Percentiles rank a stretch among this genome's conserved stretches.
phyloP scores from a whole-genome alignment of 1,140 invertebrate species.

The Aporrectodea caliginosa region DNA sequence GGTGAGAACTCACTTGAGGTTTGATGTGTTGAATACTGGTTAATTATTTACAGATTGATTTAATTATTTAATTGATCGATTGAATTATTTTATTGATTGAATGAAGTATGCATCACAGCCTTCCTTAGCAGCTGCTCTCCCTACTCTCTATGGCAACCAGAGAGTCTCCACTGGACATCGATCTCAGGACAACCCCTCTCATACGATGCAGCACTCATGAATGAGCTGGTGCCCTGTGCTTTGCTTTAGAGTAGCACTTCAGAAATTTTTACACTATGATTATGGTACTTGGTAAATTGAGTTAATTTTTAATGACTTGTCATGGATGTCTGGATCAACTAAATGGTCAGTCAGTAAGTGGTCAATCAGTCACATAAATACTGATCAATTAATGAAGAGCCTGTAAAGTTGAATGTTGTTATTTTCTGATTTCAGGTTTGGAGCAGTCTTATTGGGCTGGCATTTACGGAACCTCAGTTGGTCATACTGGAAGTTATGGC shows the following conservation, averaged over 20 bases:
- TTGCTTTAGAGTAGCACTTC: not conserved
- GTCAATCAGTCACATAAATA: too few relatives aligned
- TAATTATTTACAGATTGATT: not conserved
- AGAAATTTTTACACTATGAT: too few relatives aligned
- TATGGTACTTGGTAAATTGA: too few relatives aligned
- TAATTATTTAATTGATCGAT: not conserved
- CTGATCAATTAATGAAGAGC: too few relatives aligned
- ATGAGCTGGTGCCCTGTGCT: too few relatives aligned
- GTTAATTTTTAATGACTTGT: not conserved
- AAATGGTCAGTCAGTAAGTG: too few relatives aligned
- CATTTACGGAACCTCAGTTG: slow-evolving; percentile 86
- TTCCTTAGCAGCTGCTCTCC: not conserved
- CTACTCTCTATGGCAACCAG: not conserved
- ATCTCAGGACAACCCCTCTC: too few relatives aligned
- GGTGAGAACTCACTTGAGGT: slow-evolving; percentile 56
- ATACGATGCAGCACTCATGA: too few relatives aligned
- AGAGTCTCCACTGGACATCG: not conserved
- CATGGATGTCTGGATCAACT: too few relatives aligned
- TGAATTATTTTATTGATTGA: not conserved
- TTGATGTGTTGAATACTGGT: not conserved
- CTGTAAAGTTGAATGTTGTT: not conserved
- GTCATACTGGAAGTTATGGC: slow-evolving; percentile 74
- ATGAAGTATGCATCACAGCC: not conserved
- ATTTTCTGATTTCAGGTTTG: slow-evolving; percentile 64
- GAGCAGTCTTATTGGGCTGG: slow-evolving; percentile 91